A percentile compares a stretch with the other conserved stretches of the same genome.
Evolutionary conservation across 2,888 invertebrate genomes (phyloP).

Genomic region (Polyploca ridens): DNA sequence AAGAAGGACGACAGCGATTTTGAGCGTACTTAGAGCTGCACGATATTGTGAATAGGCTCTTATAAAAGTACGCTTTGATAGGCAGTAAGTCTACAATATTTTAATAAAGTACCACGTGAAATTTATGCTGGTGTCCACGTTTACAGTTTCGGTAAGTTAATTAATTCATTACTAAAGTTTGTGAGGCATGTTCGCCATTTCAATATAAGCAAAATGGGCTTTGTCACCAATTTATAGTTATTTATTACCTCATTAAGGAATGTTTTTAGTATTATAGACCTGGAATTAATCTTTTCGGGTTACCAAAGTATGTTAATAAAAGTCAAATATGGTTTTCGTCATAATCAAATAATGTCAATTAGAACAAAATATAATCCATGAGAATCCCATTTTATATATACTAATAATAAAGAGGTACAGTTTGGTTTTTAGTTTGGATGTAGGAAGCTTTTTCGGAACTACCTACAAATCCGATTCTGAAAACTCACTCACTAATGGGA

Average conservation of each 20-base stretch:
- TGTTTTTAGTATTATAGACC: constrained; percentile 31
- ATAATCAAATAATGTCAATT: no score
- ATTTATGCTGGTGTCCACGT: constrained; percentile 57
- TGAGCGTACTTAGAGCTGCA: background rate
- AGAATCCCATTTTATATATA: no score
- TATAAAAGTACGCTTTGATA: background rate
- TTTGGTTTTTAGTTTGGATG: no score
- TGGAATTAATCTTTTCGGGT: background rate
- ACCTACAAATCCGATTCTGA: no score
- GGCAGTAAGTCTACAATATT: constrained; percentile 52
- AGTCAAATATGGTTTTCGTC: background rate
- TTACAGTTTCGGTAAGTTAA: constrained; percentile 50
- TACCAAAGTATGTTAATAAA: background rate
- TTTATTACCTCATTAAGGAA: constrained; percentile 53
- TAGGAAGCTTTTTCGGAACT: no score
- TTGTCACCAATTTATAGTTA: constrained; percentile 56
- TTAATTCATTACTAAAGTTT: constrained; percentile 69
- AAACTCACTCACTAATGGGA: no score
- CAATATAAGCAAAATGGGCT: constrained; percentile 55
- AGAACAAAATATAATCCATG: no score
- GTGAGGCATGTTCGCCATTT: constrained; percentile 54
- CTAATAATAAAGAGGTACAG: no score
- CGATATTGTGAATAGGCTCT: background rate
- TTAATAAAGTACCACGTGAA: constrained; percentile 63
- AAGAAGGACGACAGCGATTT: background rate